Conservation (phyloP, 2,113 vertebrate species). For the Ailurus styani region DNA sequence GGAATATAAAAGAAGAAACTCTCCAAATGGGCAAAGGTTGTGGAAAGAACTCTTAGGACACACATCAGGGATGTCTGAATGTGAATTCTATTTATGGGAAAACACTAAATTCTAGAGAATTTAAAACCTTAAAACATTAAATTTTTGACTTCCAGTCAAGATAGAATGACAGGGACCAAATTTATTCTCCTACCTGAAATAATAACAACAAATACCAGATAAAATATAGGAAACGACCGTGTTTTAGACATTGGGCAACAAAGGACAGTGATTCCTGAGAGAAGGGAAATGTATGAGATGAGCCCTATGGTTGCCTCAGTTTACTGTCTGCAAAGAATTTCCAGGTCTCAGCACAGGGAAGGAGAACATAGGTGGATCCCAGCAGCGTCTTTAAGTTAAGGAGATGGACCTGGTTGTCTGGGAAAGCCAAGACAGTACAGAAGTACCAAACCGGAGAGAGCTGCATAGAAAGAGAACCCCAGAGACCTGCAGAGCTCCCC, state of each 20-base stretch:
- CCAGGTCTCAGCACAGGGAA: not conserved
- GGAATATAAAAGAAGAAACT: not conserved
- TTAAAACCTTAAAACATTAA: not conserved
- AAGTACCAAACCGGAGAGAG: not conserved
- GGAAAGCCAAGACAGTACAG: not conserved
- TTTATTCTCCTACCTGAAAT: not conserved
- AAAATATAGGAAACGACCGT: not conserved
- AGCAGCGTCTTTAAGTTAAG: not conserved
- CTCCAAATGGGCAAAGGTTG: not conserved
- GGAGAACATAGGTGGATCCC: not conserved
- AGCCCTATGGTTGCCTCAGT: not conserved
- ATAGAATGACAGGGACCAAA: not conserved
- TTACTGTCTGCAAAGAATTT: not conserved
- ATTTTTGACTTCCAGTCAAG: not conserved
- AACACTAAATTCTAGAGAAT: not conserved
- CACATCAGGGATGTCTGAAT: not conserved
- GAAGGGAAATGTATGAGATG: not conserved
- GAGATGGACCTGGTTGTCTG: not conserved
- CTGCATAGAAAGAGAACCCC: not conserved
- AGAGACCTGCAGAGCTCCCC: not conserved
- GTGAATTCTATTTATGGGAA: not conserved
- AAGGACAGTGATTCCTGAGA: not conserved
- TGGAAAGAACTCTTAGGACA: not conserved
- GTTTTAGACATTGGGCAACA: not conserved
- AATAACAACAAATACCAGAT: not conserved